A percentile compares a stretch with the other conserved stretches of the same genome.
These are phyloP conservation scores for Pangasianodon gigas DNA, from an alignment of 2,113 vertebrate species.

Conservation along the genomic window DNA sequence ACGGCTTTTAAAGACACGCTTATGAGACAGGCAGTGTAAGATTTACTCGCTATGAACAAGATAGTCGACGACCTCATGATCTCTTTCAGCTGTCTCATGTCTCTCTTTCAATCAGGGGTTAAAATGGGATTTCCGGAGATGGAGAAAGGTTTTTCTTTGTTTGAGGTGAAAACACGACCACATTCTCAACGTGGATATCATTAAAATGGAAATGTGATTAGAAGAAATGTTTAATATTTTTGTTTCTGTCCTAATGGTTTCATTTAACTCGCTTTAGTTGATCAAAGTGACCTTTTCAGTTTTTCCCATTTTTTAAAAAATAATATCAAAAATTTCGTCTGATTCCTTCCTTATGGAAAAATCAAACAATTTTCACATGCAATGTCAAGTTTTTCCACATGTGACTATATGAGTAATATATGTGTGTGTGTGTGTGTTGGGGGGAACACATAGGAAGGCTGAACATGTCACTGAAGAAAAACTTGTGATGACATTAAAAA, in stretches of 20 bases:
- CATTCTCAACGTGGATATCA: not conserved
- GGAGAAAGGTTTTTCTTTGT: not conserved
- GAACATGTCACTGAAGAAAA: too few species aligned
- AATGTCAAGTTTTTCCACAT: not conserved
- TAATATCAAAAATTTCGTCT: not conserved
- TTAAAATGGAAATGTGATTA: not conserved
- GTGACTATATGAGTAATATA: not conserved
- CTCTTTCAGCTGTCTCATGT: constrained; percentile 54
- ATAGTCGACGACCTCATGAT: constrained; percentile 51
- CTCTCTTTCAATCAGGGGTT: not conserved
- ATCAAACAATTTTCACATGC: not conserved
- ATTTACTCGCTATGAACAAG: constrained; percentile 59
- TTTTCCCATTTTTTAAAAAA: not conserved
- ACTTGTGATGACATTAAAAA: too few species aligned
- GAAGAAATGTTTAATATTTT: not conserved
- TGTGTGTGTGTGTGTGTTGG: too few species aligned
- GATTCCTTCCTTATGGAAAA: not conserved
- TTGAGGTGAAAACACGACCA: not conserved
- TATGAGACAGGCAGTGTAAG: constrained; percentile 30
- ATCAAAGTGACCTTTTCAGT: not conserved
- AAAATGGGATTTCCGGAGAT: not conserved
- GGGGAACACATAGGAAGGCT: not conserved
- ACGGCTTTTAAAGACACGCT: not conserved
- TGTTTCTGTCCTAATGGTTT: not conserved
- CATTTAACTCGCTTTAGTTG: not conserved